Percentiles rank a stretch among this genome's conserved stretches.
Evolutionary conservation across 2,113 vertebrate species (phyloP).

Genomic region (Poecile atricapillus): DNA sequence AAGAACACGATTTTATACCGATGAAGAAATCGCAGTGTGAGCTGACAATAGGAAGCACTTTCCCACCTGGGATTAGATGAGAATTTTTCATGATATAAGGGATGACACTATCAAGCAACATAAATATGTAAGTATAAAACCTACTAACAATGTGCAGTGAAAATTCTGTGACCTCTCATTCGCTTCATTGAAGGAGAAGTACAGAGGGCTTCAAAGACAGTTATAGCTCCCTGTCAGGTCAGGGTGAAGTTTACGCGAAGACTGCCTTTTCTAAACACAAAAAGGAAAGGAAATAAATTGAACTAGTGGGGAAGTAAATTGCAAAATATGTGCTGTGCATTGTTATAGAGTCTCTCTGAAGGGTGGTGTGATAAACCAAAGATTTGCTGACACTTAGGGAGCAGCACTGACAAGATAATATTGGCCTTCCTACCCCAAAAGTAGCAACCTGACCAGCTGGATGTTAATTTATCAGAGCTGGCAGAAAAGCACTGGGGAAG

Average conservation of each 20-base stretch:
- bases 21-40: not conserved
- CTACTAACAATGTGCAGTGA: not conserved
- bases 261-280: not conserved
- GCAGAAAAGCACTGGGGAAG: not conserved
- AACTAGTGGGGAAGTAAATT: not conserved
- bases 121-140: not conserved
- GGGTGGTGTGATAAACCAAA: not conserved
- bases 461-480: not conserved
- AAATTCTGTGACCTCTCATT: not conserved
- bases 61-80: not conserved
- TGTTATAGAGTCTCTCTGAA: not conserved
- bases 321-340: not conserved
- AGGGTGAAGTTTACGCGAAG: not conserved
- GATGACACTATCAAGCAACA: not conserved
- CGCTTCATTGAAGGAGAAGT: not conserved
- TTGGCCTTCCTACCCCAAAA: slow-evolving; percentile 1
- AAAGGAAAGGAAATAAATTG: not conserved
- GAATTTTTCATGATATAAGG: not conserved
- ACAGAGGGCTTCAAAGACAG: not conserved
- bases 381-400: slow-evolving; percentile 14
- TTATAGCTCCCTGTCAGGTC: not conserved
- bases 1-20: not conserved
- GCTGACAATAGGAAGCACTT: not conserved
- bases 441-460: not conserved
- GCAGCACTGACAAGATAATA: not conserved